A percentile compares a stretch with the other conserved stretches of the same genome.
These are phyloP conservation scores for Lindbergichthys nudifrons DNA, from an alignment of 2,797 vertebrate species.

Conservation along the genomic window DNA sequence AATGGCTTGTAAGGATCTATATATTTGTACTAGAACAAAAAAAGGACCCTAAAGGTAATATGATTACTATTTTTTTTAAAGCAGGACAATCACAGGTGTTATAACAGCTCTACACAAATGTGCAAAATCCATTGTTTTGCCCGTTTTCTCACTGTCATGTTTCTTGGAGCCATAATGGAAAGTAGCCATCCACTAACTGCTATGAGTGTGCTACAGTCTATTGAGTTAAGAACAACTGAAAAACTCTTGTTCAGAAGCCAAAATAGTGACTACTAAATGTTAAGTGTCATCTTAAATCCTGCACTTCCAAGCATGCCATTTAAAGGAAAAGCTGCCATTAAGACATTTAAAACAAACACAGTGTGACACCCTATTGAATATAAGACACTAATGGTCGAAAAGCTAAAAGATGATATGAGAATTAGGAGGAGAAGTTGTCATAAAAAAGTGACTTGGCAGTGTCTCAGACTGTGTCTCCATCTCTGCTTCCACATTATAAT, in stretches of 20 bases:
- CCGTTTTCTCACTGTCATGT: neutral
- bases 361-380: constrained; percentile 2
- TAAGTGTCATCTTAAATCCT: neutral
- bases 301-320: neutral
- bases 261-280: neutral
- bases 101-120: neutral
- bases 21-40: neutral
- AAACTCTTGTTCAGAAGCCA: constrained; percentile 1
- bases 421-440: constrained; percentile 17
- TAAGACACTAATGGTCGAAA: constrained; percentile 27
- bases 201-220: neutral
- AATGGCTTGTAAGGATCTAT: neutral
- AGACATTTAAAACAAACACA: constrained; percentile 15
- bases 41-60: neutral
- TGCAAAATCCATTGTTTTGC: neutral
- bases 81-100: neutral
- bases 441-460: constrained; percentile 24
- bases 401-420: constrained; percentile 24
- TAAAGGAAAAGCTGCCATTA: constrained; percentile 15
- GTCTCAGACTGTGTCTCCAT: constrained; percentile 29
- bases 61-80: no score
- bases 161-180: neutral
- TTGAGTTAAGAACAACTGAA: neutral
- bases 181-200: neutral
- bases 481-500: constrained; percentile 44